Percentiles rank a stretch among this genome's conserved stretches.
phyloP scores from a whole-genome alignment of 2,888 invertebrate species.

The Alloplasta piceator region DNA sequence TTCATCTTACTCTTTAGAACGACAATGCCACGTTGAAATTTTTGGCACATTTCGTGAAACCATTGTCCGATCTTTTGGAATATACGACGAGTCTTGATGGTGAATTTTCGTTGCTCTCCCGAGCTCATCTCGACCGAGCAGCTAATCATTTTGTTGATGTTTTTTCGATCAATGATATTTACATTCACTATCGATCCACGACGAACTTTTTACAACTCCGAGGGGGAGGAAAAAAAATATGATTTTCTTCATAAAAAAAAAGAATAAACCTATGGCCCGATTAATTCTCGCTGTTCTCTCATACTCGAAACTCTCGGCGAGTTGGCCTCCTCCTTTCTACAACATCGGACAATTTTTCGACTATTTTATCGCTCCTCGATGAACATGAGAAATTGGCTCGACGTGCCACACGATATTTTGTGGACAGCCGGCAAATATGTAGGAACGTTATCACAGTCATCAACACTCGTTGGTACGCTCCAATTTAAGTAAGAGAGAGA shows the following conservation, averaged over 20 bases:
- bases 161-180: neutral
- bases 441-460: slow-evolving; percentile 66
- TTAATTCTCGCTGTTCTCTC: slow-evolving; percentile 41
- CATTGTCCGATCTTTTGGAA: slow-evolving; percentile 76
- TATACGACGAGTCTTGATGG: slow-evolving; percentile 70
- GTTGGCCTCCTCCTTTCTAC: neutral
- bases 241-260: neutral
- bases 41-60: slow-evolving; percentile 75
- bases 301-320: slow-evolving; percentile 31
- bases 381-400: slow-evolving; percentile 33
- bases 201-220: slow-evolving; percentile 21
- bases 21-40: slow-evolving; percentile 70
- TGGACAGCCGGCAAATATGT: slow-evolving; percentile 64
- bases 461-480: slow-evolving; percentile 53
- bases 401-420: slow-evolving; percentile 66
- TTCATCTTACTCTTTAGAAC: slow-evolving; percentile 71
- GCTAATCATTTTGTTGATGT: slow-evolving; percentile 66
- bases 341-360: slow-evolving; percentile 21
- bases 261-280: slow-evolving; percentile 7
- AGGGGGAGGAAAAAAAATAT: neutral
- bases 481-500: neutral
- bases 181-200: slow-evolving; percentile 6
- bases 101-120: slow-evolving; percentile 67
- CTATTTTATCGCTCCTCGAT: neutral
- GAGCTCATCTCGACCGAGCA: slow-evolving; percentile 66